These are phyloP conservation scores for Cyrtonyx montezumae DNA, from an alignment of 2,113 vertebrate genomes.

Conservation along the genomic window DNA sequence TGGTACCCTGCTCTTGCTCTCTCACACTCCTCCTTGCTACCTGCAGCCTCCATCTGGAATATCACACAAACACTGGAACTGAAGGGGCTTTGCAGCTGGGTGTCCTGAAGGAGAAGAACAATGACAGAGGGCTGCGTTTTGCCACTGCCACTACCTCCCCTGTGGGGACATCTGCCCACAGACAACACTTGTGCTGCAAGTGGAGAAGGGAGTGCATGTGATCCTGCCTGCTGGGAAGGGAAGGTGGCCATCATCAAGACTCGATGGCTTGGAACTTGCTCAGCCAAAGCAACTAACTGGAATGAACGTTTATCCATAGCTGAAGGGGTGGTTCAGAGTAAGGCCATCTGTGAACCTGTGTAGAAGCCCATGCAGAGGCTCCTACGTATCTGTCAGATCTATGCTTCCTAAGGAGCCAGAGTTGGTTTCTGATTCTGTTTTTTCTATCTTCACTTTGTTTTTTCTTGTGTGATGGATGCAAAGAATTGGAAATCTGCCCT, in stretches of 20 bases:
- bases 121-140: background rate
- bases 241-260: background rate
- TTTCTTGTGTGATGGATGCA: background rate
- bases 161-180: rapidly evolving
- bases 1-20: background rate
- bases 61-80: rapidly evolving
- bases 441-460: background rate
- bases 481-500: slow-evolving; percentile 1
- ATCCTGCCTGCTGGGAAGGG: background rate
- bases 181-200: background rate
- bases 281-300: background rate
- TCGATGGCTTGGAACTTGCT: background rate
- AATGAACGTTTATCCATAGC: background rate
- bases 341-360: slow-evolving; percentile 28
- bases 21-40: rapidly evolving
- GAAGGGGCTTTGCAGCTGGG: background rate
- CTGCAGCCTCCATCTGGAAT: background rate
- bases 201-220: rapidly evolving
- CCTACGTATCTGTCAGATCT: background rate
- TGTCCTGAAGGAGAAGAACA: background rate
- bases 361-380: background rate
- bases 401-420: background rate
- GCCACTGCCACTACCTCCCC: background rate
- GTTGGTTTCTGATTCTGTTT: background rate
- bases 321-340: background rate